Conservation (phyloP, 2,797 vertebrate species). For the Clarias pachynema region DNA sequence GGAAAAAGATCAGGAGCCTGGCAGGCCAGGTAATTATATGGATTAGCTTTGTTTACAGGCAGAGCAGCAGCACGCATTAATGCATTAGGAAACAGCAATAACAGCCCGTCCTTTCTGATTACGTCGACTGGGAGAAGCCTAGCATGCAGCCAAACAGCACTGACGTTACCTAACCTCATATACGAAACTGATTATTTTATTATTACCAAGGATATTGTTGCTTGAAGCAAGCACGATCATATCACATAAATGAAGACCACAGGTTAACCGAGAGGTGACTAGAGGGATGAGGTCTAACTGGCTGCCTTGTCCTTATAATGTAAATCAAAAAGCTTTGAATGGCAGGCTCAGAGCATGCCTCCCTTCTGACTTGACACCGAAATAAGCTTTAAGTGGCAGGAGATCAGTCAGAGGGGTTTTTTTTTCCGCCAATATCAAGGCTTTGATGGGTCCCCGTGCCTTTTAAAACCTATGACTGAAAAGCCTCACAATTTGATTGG, state of each 20-base stretch:
- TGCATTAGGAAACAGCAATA: constrained; percentile 49
- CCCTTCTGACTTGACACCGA: neutral
- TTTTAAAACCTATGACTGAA: constrained; percentile 57
- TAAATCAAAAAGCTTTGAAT: constrained; percentile 16
- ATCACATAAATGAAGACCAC: neutral
- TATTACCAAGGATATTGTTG: neutral
- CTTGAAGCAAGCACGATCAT: neutral
- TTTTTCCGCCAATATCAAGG: constrained; percentile 20
- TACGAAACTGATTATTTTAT: constrained; percentile 2
- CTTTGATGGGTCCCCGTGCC: constrained; percentile 56
- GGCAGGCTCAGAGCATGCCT: neutral
- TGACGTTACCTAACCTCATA: neutral
- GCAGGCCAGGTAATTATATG: constrained; percentile 56
- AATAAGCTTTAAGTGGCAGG: constrained; percentile 22
- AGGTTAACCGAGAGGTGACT: neutral
- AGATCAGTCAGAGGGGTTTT: constrained; percentile 25
- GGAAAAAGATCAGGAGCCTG: constrained; percentile 50
- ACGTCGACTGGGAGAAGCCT: constrained; percentile 17
- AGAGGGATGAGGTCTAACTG: neutral
- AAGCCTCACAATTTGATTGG: constrained; percentile 59
- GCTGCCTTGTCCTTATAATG: neutral
- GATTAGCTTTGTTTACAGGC: constrained; percentile 55
- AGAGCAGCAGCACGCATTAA: constrained; percentile 44
- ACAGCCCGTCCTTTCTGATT: constrained; percentile 44
- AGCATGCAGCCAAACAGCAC: neutral